Conservation (phyloP, 2,888 invertebrate genomes). For the Dynastes grantii region DNA sequence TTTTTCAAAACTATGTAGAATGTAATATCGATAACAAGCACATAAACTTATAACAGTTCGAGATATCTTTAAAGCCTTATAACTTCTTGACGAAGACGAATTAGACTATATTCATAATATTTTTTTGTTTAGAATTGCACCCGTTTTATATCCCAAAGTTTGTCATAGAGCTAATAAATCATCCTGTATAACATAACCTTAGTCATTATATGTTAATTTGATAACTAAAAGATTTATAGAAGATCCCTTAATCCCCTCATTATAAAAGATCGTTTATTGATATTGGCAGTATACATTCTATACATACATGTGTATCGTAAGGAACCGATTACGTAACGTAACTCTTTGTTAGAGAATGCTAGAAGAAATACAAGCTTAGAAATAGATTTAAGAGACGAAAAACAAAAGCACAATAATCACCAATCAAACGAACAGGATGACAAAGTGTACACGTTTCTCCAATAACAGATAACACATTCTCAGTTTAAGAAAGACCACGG, state of each 20-base stretch:
- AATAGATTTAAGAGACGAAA: conserved; percentile 40
- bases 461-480: conserved; percentile 47
- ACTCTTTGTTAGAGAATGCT: conserved; percentile 2
- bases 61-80: no score
- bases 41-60: no score
- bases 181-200: neutral
- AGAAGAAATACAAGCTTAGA: conserved; percentile 8
- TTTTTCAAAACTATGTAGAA: no score
- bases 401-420: conserved; percentile 44
- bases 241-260: no score
- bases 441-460: conserved; percentile 46
- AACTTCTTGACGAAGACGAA: no score
- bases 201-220: conserved; percentile 6
- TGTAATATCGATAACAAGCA: no score
- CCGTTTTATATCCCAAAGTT: no score
- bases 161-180: no score
- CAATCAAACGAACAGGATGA: conserved; percentile 46
- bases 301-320: neutral
- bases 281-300: no score
- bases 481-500: conserved; percentile 31
- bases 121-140: no score
- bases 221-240: neutral
- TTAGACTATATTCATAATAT: no score
- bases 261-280: no score
- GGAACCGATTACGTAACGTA: conserved; percentile 24